Evolutionary conservation across 2,113 vertebrate species (phyloP).

Genomic region (Cariama cristata): DNA sequence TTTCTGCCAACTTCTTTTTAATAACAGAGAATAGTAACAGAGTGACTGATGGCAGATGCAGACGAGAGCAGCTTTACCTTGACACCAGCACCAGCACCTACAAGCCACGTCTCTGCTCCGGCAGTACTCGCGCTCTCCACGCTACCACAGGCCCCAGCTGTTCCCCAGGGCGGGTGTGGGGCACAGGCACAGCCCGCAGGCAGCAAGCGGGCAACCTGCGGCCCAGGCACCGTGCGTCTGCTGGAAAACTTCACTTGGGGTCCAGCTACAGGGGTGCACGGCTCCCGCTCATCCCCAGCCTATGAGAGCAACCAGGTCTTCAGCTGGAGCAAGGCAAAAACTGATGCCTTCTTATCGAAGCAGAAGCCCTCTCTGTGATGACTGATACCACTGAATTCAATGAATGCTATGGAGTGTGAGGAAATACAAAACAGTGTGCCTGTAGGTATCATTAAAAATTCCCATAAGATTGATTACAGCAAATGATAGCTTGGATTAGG

Average conservation of each 20-base stretch:
- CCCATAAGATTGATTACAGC: neutral
- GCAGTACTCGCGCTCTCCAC: rapidly evolving
- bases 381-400: neutral
- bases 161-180: neutral
- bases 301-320: neutral
- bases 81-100: neutral
- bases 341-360: neutral
- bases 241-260: neutral
- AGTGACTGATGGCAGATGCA: neutral
- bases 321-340: neutral
- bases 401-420: neutral
- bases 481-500: neutral
- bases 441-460: neutral
- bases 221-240: rapidly evolving
- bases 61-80: neutral
- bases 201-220: rapidly evolving
- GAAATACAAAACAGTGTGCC: neutral
- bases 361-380: neutral
- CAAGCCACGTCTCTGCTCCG: neutral
- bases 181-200: rapidly evolving
- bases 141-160: neutral
- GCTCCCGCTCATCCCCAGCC: neutral
- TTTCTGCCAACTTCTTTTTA: neutral
- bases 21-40: neutral
- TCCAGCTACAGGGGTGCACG: neutral